Conservation (phyloP, 2,797 vertebrate genomes). For the Tamandua tetradactyla region DNA sequence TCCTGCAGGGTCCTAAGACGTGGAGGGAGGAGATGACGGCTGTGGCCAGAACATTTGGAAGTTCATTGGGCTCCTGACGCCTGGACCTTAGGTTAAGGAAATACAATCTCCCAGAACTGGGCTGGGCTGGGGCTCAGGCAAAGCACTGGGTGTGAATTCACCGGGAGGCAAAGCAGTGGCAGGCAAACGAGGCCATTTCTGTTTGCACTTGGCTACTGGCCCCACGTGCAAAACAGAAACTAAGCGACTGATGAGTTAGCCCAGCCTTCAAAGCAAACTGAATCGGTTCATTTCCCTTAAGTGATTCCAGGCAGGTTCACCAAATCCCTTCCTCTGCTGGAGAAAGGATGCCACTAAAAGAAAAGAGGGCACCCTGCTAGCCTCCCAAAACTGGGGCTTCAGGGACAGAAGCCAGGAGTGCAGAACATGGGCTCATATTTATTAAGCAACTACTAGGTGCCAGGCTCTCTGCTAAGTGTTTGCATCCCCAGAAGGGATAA, state of each 20-base stretch:
- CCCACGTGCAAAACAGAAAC: slow-evolving; percentile 3
- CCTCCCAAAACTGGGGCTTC: not conserved
- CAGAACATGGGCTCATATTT: not conserved
- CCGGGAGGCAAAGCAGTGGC: not conserved
- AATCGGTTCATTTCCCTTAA: not conserved
- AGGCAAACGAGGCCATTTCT: not conserved
- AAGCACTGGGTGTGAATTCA: not conserved
- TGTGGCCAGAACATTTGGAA: not conserved
- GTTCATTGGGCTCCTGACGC: slow-evolving; percentile 7
- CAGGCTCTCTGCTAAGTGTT: not conserved
- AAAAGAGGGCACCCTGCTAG: not conserved
- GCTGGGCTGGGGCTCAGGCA: not conserved
- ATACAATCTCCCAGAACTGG: slow-evolving; percentile 11
- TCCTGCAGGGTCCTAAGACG: slow-evolving; percentile 38
- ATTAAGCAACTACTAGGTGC: not conserved
- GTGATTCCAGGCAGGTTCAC: not conserved
- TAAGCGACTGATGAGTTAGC: not conserved
- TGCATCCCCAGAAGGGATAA: not conserved
- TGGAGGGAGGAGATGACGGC: not conserved
- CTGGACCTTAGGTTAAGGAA: slow-evolving; percentile 38
- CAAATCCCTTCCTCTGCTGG: not conserved
- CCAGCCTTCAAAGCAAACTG: not conserved
- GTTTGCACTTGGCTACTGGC: not conserved
- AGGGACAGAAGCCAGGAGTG: not conserved
- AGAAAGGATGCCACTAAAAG: not conserved